These are phyloP conservation scores for Pseudomyrmex dendroicus DNA, from an alignment of 1,140 invertebrate genomes.

Conservation along the genomic window DNA sequence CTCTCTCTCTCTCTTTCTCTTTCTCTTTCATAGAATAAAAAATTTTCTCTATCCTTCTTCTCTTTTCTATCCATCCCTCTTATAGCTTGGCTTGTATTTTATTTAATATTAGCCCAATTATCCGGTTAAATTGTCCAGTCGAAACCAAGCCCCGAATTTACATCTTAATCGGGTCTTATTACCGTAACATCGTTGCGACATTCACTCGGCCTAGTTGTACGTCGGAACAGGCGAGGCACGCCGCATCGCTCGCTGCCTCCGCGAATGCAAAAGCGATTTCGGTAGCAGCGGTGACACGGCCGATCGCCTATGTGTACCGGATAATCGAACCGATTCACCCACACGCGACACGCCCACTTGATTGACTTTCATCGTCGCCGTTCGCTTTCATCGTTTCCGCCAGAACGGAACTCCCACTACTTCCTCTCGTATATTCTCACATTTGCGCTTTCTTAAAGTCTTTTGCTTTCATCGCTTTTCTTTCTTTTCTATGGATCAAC, in stretches of 20 bases:
- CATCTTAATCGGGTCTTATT: constrained; percentile 84
- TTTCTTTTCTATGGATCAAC: not conserved
- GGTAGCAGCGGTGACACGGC: constrained; percentile 32
- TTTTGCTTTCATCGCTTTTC: not conserved
- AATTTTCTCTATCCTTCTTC: not conserved
- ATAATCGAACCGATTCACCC: constrained; percentile 83
- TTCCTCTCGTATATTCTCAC: constrained; percentile 55
- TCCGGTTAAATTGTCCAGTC: constrained; percentile 79
- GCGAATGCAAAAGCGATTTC: constrained; percentile 69
- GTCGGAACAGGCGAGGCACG: constrained; percentile 37
- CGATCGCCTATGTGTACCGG: constrained; percentile 68
- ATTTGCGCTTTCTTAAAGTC: not conserved
- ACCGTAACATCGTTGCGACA: constrained; percentile 80
- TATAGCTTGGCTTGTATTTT: constrained; percentile 70
- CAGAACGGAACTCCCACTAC: constrained; percentile 62
- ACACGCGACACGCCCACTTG: constrained; percentile 77
- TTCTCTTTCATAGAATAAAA: not conserved
- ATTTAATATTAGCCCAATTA: constrained; percentile 80
- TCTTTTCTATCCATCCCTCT: not conserved
- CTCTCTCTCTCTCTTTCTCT: not conserved
- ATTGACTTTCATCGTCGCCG: constrained; percentile 83
- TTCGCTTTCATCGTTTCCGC: constrained; percentile 77
- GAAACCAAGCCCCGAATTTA: constrained; percentile 78
- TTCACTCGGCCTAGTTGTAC: constrained; percentile 48
- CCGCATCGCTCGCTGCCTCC: not conserved